Evolutionary conservation across 2,113 vertebrate species (phyloP), one percentile per base, ranked within the genome.

Genomic region (Campylorhamphus procurvoides): DNA sequence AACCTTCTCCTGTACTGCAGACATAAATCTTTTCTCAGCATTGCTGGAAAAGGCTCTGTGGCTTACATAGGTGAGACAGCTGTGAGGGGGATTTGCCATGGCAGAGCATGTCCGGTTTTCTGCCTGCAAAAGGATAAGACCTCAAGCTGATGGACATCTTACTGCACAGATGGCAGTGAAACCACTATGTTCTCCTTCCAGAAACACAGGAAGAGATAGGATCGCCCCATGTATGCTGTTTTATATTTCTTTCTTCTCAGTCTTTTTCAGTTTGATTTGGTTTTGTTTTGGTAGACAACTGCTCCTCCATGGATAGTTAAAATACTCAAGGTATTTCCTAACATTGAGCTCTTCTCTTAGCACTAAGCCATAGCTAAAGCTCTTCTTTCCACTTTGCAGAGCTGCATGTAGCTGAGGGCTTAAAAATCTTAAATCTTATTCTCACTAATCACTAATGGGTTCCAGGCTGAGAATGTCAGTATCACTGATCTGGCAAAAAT

Each of bases 341-440:
- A 80, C 3, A 1, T 4, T 63, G 60, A 87, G 56, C 47, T 95
- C 72, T 69, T 77, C 85, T 91, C 63, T 84, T 78, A 89, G 47
- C 52, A 25, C 27, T 81, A 90, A 92, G 56, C 76, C 84, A 49
- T 8, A 74, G 64, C 55, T 93, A 91, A 87, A 86, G 44, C 46
- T 84, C 84, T 91, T 55, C 60, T 78, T 90, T 92, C 40, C 76
- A 90, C 58, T 78, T 88, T 62, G 52, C 68, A 94, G 94, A 92
- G 60, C 82, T 75, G 44, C 62, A 68, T 46, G 79, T 77, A 96
- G 73, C 80, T 84, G 60, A 82, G 37, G 24, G 73, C 90, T 89
- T 90, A 69, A 92, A 90, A 84, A 94, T 76, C 69, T 94, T 84
- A 87, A 64, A 92, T 95, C 73, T 92, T 90, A 78, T 73, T 92